Evolutionary conservation across 2,888 invertebrate genomes (phyloP).

Genomic region (Drosophila lutescens): DNA sequence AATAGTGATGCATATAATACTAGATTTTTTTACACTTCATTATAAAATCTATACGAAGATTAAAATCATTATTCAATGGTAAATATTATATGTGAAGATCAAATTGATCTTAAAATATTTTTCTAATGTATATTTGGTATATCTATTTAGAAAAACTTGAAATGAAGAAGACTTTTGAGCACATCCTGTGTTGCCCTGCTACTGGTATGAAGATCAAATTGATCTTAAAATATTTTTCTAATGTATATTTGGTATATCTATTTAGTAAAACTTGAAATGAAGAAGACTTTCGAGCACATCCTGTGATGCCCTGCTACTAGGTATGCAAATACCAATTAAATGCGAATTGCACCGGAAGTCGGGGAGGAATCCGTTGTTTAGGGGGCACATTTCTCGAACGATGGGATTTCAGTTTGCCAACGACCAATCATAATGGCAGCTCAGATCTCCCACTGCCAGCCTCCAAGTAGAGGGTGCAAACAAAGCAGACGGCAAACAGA

Average conservation of each 20-base stretch:
- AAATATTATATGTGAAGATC: too few species aligned
- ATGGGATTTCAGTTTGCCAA: slow-evolving; percentile 43
- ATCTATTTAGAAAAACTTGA: neutral
- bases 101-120: too few species aligned
- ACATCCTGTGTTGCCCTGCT: neutral
- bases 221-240: too few species aligned
- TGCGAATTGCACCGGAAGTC: slow-evolving; percentile 4
- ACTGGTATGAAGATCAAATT: too few species aligned
- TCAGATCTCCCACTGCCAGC: slow-evolving; percentile 10
- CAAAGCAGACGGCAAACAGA: slow-evolving; percentile 41
- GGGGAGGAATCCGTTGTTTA: slow-evolving; percentile 17
- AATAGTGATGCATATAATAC: neutral
- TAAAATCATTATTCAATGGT: too few species aligned
- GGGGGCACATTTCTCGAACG: slow-evolving; percentile 21
- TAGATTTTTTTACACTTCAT: too few species aligned
- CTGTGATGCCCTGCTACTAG: neutral
- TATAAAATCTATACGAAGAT: too few species aligned
- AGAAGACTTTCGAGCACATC: too few species aligned
- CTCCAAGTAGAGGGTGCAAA: neutral
- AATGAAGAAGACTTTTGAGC: neutral
- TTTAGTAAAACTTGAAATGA: neutral
- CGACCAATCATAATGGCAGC: slow-evolving; percentile 41
- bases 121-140: too few species aligned
- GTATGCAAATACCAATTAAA: slow-evolving; percentile 54
- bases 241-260: too few species aligned